phyloP scores from a whole-genome alignment of 2,797 vertebrate genomes.

The Typhlichthys eigenmanni region DNA sequence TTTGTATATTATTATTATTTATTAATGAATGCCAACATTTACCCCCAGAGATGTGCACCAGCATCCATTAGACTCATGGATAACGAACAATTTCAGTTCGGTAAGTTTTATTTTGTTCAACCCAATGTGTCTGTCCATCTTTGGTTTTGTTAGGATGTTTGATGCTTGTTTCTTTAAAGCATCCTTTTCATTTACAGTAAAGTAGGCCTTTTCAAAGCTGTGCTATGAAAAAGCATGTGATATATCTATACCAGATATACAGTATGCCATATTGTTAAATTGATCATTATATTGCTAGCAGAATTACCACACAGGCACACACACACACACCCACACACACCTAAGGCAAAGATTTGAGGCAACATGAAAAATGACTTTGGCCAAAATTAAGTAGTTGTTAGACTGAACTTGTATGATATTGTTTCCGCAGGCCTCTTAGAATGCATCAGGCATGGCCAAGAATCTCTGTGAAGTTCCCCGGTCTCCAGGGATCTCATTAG shows the following conservation, averaged over 20 bases:
- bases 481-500: conserved; percentile 81
- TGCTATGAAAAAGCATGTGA: conserved; percentile 36
- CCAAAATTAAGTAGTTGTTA: conserved; percentile 71
- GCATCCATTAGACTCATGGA: conserved; percentile 98
- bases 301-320: conserved; percentile 25
- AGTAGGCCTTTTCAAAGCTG: no score
- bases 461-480: conserved; percentile 69
- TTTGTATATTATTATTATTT: not conserved
- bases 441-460: conserved; percentile 70
- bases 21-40: not conserved
- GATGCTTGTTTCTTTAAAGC: not conserved
- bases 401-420: conserved; percentile 72
- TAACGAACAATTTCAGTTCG: conserved; percentile 96
- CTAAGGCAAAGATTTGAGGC: conserved; percentile 30
- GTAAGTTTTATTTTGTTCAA: conserved; percentile 75
- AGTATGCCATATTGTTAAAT: conserved; percentile 52
- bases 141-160: not conserved
- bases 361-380: conserved; percentile 68
- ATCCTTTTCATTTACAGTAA: no score
- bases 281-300: conserved; percentile 65
- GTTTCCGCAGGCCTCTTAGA: conserved; percentile 69
- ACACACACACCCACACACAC: conserved; percentile 20
- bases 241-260: conserved; percentile 35
- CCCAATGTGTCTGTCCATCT: not conserved
- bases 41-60: conserved; percentile 91